A percentile compares a stretch with the other conserved stretches of the same genome.
Conservation (phyloP, 2,797 vertebrate genomes). For the Mormyrus hasselquistii region DNA sequence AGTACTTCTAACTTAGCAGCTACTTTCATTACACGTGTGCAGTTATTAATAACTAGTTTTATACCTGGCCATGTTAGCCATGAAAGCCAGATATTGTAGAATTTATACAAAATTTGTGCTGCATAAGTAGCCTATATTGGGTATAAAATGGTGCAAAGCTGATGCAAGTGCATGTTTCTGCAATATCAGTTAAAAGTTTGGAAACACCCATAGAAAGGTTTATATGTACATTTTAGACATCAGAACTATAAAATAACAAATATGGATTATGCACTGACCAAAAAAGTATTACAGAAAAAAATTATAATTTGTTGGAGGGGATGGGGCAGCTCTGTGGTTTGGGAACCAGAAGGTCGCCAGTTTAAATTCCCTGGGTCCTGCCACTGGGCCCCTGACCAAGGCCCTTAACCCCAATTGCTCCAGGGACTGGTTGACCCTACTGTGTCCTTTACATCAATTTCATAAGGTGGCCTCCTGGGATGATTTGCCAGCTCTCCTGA, state of each 20-base stretch:
- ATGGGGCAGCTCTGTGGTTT: not conserved
- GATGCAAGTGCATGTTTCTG: not conserved
- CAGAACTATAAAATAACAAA: not conserved
- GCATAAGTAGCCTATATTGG: not conserved
- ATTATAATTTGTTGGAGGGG: not conserved
- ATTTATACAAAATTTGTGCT: not conserved
- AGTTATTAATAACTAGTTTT: not conserved
- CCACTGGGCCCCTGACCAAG: not conserved
- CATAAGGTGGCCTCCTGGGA: not conserved
- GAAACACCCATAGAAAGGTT: not conserved
- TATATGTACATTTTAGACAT: not conserved
- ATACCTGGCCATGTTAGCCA: not conserved
- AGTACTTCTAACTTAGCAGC: not conserved
- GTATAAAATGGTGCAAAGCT: not conserved
- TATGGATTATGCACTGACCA: not conserved
- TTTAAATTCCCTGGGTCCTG: not conserved
- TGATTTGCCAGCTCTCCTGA: not conserved
- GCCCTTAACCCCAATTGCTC: not conserved
- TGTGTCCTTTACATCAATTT: not conserved
- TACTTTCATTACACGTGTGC: not conserved
- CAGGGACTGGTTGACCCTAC: not conserved
- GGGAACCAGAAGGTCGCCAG: not conserved
- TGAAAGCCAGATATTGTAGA: not conserved
- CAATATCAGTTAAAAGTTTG: not conserved
- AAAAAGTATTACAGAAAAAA: not conserved